Base-by-base conservation (phyloP, 2,888 invertebrate species). In the Caenorhabditis zanzibari region DNA sequence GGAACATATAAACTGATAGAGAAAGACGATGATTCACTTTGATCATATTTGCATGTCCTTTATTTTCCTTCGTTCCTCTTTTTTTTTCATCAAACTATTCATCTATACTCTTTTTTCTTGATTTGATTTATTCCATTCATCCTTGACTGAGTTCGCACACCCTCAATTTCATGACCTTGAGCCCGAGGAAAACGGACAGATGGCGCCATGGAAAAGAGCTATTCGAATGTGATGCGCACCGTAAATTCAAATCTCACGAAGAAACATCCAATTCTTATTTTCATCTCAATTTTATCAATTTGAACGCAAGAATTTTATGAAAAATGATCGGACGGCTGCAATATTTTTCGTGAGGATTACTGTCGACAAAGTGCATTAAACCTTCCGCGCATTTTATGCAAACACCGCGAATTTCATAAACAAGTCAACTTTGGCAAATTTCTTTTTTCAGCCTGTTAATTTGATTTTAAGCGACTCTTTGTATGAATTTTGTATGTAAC, bases 31-130 rank as follows among this genome's bases (percentile, higher is more conserved):
- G 76, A 76, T 68, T 76, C 76, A 76, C 49, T 59, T 47, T 38
- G 47, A 28, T 63, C 56, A 66, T 75, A 75, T 76, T 76, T 76
- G 59, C 59, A 76, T 76, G 49, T 44, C 52, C 76, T 76, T 75
- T 44, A 44, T 38, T 73, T 61, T 56, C 49, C n/a, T 73, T 16
- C 38, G n/a, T 47, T 52, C 28, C 54, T 28, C 32, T 28, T 41
- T 58, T 54, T 24, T 38, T 38, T 19, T 47, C 26, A 44, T 61
- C 61, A 41, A 28, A 64, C 26, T 41, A 16, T 44, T 19, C 35
- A 28, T 19, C 19, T 47, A 19, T 63, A 38, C 41, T 63, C 26
- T 44, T 44, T 63, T 47, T 38, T 7, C 26, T 22, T 44, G 14
- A 24, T 32, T 24, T 64, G 41, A 41, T 56, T 54, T 54, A 22